Conservation (phyloP, 2,888 invertebrate species). For the Caprella mutica region DNA sequence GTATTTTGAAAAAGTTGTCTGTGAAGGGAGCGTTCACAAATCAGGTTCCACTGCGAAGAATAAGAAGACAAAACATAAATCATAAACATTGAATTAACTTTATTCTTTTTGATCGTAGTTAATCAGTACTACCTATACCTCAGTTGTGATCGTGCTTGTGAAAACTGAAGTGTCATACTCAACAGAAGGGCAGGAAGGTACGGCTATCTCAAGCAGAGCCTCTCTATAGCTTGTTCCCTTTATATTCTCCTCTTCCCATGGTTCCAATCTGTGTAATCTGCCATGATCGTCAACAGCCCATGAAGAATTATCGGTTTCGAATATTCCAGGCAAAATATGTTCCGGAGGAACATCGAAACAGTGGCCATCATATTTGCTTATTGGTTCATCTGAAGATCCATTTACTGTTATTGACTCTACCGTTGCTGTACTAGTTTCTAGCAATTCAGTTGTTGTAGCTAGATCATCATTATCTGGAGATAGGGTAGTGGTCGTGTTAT, state of each 20-base stretch:
- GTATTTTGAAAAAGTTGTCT: slow-evolving; percentile 13
- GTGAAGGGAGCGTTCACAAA: slow-evolving; percentile 5
- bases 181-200: slow-evolving; percentile 13
- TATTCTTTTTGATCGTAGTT: neutral
- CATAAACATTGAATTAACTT: neutral
- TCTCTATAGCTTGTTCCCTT: neutral
- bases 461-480: no score
- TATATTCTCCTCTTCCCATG: neutral
- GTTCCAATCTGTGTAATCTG: neutral
- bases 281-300: neutral
- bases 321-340: neutral
- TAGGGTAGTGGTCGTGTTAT: no score
- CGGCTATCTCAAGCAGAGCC: neutral
- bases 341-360: neutral
- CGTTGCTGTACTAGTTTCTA: no score
- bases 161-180: slow-evolving; percentile 11
- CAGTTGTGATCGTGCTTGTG: slow-evolving; percentile 8
- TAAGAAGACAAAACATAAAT: neutral
- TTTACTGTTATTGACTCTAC: no score
- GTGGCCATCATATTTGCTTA: neutral
- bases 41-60: slow-evolving; percentile 11
- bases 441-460: no score
- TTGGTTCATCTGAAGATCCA: no score
- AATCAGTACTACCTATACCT: neutral
- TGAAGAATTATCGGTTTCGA: neutral